A percentile compares a stretch with the other conserved stretches of the same genome.
These are phyloP conservation scores for Parauchenoglanis ngamensis DNA, from an alignment of 2,797 vertebrate genomes.

Conservation along the genomic window DNA sequence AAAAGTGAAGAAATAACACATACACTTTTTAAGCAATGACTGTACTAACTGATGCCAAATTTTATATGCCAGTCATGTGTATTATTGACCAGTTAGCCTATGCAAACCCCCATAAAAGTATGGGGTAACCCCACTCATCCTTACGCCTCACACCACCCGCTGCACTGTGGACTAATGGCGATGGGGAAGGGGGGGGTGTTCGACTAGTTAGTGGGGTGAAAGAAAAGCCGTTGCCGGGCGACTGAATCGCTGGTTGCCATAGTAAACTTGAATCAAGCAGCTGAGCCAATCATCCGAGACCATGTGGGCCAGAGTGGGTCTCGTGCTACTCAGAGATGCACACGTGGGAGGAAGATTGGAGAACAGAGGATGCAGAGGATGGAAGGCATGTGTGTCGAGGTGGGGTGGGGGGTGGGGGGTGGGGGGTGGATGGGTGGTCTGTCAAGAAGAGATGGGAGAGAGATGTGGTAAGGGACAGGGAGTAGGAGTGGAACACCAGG, in stretches of 20 bases:
- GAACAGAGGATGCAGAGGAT: conserved; percentile 31
- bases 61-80: background rate
- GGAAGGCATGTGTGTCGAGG: conserved; percentile 14
- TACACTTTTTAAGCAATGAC: background rate
- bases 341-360: conserved; percentile 70
- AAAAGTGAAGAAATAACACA: background rate
- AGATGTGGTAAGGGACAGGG: conserved; percentile 12
- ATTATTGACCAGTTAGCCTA: background rate
- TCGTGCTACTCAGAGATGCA: conserved; percentile 77
- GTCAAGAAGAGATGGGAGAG: conserved; percentile 22
- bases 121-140: conserved; percentile 20
- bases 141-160: conserved; percentile 39
- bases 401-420: background rate
- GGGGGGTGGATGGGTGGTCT: background rate
- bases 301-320: conserved; percentile 75
- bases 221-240: conserved; percentile 78
- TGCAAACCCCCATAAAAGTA: background rate
- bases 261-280: conserved; percentile 80
- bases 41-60: background rate
- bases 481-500: conserved; percentile 5
- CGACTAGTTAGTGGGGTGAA: conserved; percentile 55
- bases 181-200: conserved; percentile 48
- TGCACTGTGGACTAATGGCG: conserved; percentile 44
- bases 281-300: conserved; percentile 82
- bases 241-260: conserved; percentile 84